These are phyloP conservation scores for Pentamera pediparva DNA, from an alignment of 53 echinoderm and acorn worm genomes.

Conservation along the genomic window DNA sequence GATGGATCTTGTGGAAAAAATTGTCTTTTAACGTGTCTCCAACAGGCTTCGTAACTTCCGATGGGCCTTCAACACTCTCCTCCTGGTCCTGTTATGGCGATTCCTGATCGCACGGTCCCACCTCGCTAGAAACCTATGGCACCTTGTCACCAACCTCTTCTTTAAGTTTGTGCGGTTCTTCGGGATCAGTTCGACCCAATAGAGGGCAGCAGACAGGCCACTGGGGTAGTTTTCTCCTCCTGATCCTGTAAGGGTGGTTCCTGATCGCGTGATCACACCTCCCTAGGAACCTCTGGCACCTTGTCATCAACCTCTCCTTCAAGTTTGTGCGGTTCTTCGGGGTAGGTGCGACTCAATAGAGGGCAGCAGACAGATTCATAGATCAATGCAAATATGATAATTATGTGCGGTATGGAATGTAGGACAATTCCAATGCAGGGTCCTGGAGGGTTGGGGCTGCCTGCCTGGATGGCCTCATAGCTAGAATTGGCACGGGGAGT, in stretches of 20 bases:
- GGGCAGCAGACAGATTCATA: too few relatives aligned
- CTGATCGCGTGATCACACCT: slow-evolving; percentile 95
- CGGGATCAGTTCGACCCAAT: slow-evolving; percentile 69
- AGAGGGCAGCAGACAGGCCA: too few relatives aligned
- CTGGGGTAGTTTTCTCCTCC: too few relatives aligned
- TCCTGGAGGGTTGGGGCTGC: too few relatives aligned
- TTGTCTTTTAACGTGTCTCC: too few relatives aligned
- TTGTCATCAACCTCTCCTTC: slow-evolving; percentile 94
- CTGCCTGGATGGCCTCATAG: too few relatives aligned
- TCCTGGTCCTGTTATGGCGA: slow-evolving; percentile 80
- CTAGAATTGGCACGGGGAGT: too few relatives aligned
- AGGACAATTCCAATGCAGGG: too few relatives aligned
- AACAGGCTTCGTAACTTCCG: slow-evolving; percentile 97
- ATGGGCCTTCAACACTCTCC: slow-evolving; percentile 88
- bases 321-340: slow-evolving; percentile 88
- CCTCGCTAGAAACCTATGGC: slow-evolving; percentile 94
- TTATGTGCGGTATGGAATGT: too few relatives aligned
- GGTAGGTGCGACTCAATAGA: slow-evolving; percentile 60
- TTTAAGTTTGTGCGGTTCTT: slow-evolving; percentile 92
- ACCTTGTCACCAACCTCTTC: slow-evolving; percentile 89
- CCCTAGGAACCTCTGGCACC: slow-evolving; percentile 92
- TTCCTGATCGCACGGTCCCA: slow-evolving; percentile 97
- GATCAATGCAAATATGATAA: too few relatives aligned
- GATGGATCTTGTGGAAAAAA: too few relatives aligned
- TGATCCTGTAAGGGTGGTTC: slow-evolving; percentile 76